Evolutionary conservation across 2,113 vertebrate genomes (phyloP), one percentile per base, ranked within the genome.

Genomic region (Psephotus haematonotus): DNA sequence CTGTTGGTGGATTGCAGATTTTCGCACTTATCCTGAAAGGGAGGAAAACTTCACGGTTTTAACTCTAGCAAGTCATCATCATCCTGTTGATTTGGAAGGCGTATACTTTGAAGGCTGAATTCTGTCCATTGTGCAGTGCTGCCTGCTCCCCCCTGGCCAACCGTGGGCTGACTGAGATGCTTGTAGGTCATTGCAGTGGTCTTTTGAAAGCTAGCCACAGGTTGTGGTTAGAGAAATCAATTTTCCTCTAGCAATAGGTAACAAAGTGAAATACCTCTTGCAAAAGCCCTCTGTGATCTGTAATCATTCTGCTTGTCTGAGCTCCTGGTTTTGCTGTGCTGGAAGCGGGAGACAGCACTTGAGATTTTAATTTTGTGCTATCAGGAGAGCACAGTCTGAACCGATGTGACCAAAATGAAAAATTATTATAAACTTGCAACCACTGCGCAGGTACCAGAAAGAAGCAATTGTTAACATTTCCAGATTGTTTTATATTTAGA

Each of bases 401-500:
- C 23, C 64, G 83, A 60, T 2, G 18, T 79, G 87, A 59, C 75
- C 70, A 29, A 94, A 92, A 86, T 82, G 33, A 93, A 82, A 67
- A 82, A 72, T 27, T 11, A 22, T 4, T 6, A 80, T 88, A 64
- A 90, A 94, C 70, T 72, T 74, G 63, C 33, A 70, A n/a, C 60
- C 35, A 20, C 53, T 23, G 60, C 72, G 16, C 60, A 86, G 50
- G 84, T 46, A 78, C 18, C 0, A 1, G 81, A 44, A 59, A 88
- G 71, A 55, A 81, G 47, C 64, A 86, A 55, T 60, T 91, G 72
- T 87, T 89, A 87, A 19, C 33, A 31, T 88, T 77, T 80, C 33
- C 71, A 90, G 75, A 86, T 88, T 78, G 82, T 77, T 96, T 95
- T 95, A 55, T 94, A 55, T 92, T 95, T 94, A 71, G 79, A 75